phyloP scores from a whole-genome alignment of 2,797 vertebrate genomes.

The Scolopax bukidnonensis region DNA sequence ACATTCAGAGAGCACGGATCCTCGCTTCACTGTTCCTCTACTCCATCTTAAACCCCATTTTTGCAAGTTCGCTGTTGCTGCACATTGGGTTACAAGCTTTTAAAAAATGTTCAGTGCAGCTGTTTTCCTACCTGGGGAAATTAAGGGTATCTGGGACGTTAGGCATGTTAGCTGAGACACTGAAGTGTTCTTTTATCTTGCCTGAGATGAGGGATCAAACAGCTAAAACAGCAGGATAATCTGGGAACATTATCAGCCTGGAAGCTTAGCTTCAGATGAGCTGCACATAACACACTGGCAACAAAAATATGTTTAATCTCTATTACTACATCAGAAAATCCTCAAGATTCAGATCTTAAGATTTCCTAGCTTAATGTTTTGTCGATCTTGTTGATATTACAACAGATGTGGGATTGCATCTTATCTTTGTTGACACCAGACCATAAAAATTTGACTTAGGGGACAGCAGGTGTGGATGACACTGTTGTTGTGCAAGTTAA shows the following conservation, averaged over 20 bases:
- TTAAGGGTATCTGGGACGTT: neutral
- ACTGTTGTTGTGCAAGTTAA: neutral
- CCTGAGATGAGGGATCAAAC: neutral
- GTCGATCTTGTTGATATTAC: neutral
- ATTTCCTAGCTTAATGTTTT: neutral
- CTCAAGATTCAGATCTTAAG: neutral
- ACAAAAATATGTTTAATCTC: neutral
- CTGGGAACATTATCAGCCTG: neutral
- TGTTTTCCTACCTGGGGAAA: neutral
- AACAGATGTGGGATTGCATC: neutral
- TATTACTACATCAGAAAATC: neutral
- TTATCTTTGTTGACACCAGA: neutral
- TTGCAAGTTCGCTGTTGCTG: neutral
- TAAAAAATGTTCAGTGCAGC: neutral
- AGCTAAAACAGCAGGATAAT: neutral
- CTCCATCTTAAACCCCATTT: neutral
- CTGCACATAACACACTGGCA: neutral
- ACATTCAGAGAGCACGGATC: rapidly evolving
- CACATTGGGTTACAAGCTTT: neutral
- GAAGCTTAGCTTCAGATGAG: neutral
- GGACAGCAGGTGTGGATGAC: neutral
- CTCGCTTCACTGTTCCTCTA: neutral
- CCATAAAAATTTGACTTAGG: neutral
- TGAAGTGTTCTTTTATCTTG: neutral
- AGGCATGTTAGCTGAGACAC: neutral